Evolutionary conservation across 1,140 invertebrate species (phyloP), one percentile per base, ranked within the genome.

Genomic region (Agrypnia vestita): DNA sequence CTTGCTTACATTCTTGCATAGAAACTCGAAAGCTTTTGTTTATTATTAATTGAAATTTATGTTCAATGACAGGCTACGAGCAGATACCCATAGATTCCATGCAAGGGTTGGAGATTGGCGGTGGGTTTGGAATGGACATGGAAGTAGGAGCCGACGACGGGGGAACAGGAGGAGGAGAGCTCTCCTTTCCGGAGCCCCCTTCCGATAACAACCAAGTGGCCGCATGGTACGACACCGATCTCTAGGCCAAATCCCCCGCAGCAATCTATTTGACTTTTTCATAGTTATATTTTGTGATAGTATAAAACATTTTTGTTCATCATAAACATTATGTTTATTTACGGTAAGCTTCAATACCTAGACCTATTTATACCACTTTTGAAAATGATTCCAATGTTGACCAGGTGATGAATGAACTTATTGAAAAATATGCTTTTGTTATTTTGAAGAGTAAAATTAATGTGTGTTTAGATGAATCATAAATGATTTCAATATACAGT

Each of bases 61-160:
- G 6, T 71, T 19, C 19, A 12, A 71, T 25, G 17, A 21, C 89
- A 96, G 96, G 96, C 92, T 97, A 97, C 94, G 96, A 97, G 92
- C 95, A 96, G 93, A 94, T 97, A 93, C 97, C 96, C 92, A 95
- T 97, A 95, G 96, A 97, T 91, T 96, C 95, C 78, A 97, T 98
- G 96, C 96, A 97, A 92, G 96, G 96, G 81, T 90, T 98, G 84
- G 96, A 98, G 86, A 95, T 98, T 85, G 96, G 95, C 84, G 94
- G 93, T 83, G 92, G 92, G 25, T 92, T 91, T 84, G 90, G 90
- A 53, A 94, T 97, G 91, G 96, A 97, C 89, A 96, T 97, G 93
- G 96, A 97, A 86, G 93, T 97, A 35, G 25, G 25, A 59, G 93
- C 92, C 19, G 91, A 92, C 80, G 94, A 93, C 79, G 94, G 93